Conservation (phyloP, 2,113 vertebrate genomes). For the Epinephelus lanceolatus region DNA sequence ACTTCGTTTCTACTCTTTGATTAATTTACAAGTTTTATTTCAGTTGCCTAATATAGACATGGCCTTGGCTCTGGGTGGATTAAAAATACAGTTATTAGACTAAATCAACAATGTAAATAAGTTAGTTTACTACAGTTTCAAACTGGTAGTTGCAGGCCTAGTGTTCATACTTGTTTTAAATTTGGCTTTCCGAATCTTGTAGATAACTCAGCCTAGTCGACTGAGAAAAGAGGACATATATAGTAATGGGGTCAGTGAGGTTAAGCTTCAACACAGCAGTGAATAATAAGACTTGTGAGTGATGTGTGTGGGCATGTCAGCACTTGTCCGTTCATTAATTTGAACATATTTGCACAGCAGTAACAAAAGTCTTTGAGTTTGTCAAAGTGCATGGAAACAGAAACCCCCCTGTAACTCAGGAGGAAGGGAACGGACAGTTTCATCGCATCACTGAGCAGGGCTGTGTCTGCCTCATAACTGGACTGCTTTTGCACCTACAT, state of each 20-base stretch:
- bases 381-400: conserved; percentile 8
- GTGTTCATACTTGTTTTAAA: background rate
- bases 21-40: background rate
- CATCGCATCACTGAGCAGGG: conserved; percentile 42
- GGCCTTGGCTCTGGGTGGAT: background rate
- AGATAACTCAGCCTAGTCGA: background rate
- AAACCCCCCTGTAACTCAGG: background rate
- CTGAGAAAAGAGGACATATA: background rate
- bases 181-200: background rate
- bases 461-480: conserved; percentile 52
- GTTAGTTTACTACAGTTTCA: too few relatives aligned
- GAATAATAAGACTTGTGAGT: conserved; percentile 16
- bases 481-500: conserved; percentile 55
- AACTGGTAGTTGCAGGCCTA: background rate
- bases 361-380: conserved; percentile 24
- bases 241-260: conserved; percentile 12
- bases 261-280: conserved; percentile 14
- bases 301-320: conserved; percentile 38
- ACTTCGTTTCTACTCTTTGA: background rate
- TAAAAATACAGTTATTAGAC: background rate
- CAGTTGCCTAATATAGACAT: background rate
- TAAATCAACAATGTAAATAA: background rate
- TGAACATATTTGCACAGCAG: conserved; percentile 57
- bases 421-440: conserved; percentile 7
- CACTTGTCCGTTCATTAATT: conserved; percentile 48